Evolutionary conservation across 2,888 invertebrate species (phyloP), one percentile per base, ranked within the genome.

Genomic region (Sinotaia quadrata): DNA sequence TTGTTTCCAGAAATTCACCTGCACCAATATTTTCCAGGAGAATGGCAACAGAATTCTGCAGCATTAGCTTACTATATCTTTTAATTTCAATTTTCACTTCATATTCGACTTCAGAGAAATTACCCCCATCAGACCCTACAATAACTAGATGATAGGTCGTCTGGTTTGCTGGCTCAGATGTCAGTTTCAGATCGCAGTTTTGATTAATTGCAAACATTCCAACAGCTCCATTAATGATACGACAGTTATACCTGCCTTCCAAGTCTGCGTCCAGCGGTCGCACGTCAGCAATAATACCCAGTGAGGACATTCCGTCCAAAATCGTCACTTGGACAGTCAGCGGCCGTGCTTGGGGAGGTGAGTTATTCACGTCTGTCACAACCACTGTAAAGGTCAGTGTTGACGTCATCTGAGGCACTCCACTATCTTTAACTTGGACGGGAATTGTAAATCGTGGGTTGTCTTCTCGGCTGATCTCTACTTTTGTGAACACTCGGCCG

Each of bases 261-360:
- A 92, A 91, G 87, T 98, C 97, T 0, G 93, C 92, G 89, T 98
- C 98, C 83, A 95, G 94, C 0, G 98, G 98, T 88, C 93, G 94
- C 0, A 97, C 94, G 87, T 96, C 92, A 8, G 96, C 97, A 74
- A 98, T 93, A 88, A 93, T 94, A n/a, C 94, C 94, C 29, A 91
- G 86, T 0, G 95, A 94, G 5, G 77, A 75, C 12, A 61, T 71
- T 2, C 76, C 80, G 31, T 82, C 78, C 80, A 93, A 92, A 72
- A 91, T 91, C 66, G 92, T 93, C 81, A 95, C 93, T 81, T 94
- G 93, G n/a, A 87, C 67, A 81, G 94, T 94, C 0, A 94, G 94
- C 12, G 93, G 93, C 81, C 97, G 91, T 27, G 95, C 91, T 2
- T 92, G 92, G 0, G 95, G 96, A 21, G 96, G 95, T 85, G 94